Base-by-base conservation (phyloP, 1,140 invertebrate species). In the Drosophila sp. region DNA sequence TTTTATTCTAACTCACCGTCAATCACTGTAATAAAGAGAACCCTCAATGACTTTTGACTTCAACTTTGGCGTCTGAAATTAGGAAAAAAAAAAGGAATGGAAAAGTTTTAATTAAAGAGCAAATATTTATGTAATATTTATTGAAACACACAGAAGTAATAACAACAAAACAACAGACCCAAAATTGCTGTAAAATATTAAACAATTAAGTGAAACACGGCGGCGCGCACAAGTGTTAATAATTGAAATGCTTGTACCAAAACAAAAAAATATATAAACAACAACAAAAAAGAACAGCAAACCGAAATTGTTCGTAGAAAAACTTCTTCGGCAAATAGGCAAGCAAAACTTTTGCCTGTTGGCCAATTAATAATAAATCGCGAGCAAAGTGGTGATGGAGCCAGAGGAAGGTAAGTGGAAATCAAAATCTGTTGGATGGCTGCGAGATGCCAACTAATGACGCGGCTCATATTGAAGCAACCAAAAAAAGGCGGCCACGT, bases 301-400 rank as follows among this genome's bases (percentile, higher is more conserved):
- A 50, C 44, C 44, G 44, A 50, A 50, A 50, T 50, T 27, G 44
- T 50, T 27, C 7, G 44, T 50, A 50, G 65, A 54, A 68, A 71
- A 76, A 80, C 67, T 80, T 66, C 62, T 65, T 61, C 41, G 69
- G 72, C 82, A 86, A 85, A 86, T 85, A 81, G 83, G 79, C 82
- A 50, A 50, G 56, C 41, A 68, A 72, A 79, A 74, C 63, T 82
- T 76, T 66, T 41, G 70, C 57, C 64, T 41, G 76, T 8, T 38
- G 63, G 76, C 76, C 83, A 87, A 87, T 87, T 87, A 87, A 87
- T 87, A 87, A 83, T 87, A 83, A 83, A 86, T 86, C 76, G 79
- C 65, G 56, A 44, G 56, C 50, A 72, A 33, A 35, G 50, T 35
- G 32, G 44, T 3, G 10, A 50, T 50, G n/a, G 32, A 25, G 56